Conservation (phyloP, 2,888 invertebrate genomes). For the Cosmia trapezina region DNA sequence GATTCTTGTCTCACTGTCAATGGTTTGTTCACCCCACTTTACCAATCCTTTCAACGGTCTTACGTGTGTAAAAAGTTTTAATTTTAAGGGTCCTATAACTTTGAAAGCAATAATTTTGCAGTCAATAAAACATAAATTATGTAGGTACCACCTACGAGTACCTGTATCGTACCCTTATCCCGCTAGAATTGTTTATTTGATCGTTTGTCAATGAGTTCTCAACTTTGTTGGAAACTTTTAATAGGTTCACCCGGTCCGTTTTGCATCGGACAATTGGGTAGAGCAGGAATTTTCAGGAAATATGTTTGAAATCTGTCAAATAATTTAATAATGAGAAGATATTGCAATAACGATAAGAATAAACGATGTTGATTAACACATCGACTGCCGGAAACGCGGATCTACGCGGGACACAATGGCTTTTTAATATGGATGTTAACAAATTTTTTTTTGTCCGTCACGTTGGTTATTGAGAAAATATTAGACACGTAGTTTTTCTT, state of each 20-base stretch:
- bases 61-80: not conserved
- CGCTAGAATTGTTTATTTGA: constrained; percentile 42
- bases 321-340: constrained; percentile 24
- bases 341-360: constrained; percentile 1
- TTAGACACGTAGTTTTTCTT: too few relatives aligned
- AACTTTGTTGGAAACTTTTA: constrained; percentile 58
- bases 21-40: constrained; percentile 33
- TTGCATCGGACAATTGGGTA: constrained; percentile 37
- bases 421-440: too few relatives aligned
- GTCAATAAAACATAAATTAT: constrained; percentile 24
- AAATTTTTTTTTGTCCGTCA: too few relatives aligned
- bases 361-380: constrained; percentile 9
- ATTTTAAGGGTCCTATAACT: not conserved
- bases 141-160: constrained; percentile 8
- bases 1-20: constrained; percentile 33
- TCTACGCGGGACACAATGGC: too few relatives aligned
- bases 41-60: not conserved
- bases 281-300: constrained; percentile 7
- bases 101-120: constrained; percentile 24
- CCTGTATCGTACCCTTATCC: constrained; percentile 31
- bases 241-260: constrained; percentile 43
- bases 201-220: constrained; percentile 45
- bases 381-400: too few relatives aligned
- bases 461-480: too few relatives aligned
- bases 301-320: constrained; percentile 7